These are phyloP conservation scores for Promerops cafer DNA, from an alignment of 2,113 vertebrate genomes.

Conservation along the genomic window DNA sequence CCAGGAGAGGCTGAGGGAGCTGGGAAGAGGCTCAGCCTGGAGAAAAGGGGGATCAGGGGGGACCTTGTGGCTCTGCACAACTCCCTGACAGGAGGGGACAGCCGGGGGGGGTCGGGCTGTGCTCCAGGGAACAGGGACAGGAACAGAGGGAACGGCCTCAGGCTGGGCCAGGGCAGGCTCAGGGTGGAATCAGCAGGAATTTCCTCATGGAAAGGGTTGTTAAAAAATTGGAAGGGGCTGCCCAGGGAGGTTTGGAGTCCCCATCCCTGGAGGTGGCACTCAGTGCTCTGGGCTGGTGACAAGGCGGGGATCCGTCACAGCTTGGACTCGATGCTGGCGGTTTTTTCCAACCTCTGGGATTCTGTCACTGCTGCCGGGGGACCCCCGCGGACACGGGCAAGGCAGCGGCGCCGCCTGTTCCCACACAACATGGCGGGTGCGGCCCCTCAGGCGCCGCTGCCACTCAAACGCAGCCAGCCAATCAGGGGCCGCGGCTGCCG, in stretches of 20 bases:
- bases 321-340: rapidly evolving
- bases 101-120: rapidly evolving
- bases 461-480: not conserved
- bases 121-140: not conserved
- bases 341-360: rapidly evolving
- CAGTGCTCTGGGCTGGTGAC: not conserved
- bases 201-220: not conserved
- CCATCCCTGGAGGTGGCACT: not conserved
- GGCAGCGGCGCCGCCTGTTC: not conserved
- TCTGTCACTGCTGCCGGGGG: rapidly evolving
- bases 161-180: not conserved
- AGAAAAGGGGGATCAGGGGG: rapidly evolving
- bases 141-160: not conserved
- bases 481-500: rapidly evolving
- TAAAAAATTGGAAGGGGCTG: not conserved
- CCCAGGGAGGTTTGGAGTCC: too few relatives aligned
- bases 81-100: not conserved
- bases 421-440: not conserved
- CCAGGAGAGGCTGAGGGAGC: not conserved
- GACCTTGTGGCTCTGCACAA: not conserved
- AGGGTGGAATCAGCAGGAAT: rapidly evolving
- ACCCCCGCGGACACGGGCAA: rapidly evolving
- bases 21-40: not conserved
- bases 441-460: not conserved
- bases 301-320: rapidly evolving